These are phyloP conservation scores for Tragulus kanchil DNA, from an alignment of 2,113 vertebrate genomes.

Conservation along the genomic window DNA sequence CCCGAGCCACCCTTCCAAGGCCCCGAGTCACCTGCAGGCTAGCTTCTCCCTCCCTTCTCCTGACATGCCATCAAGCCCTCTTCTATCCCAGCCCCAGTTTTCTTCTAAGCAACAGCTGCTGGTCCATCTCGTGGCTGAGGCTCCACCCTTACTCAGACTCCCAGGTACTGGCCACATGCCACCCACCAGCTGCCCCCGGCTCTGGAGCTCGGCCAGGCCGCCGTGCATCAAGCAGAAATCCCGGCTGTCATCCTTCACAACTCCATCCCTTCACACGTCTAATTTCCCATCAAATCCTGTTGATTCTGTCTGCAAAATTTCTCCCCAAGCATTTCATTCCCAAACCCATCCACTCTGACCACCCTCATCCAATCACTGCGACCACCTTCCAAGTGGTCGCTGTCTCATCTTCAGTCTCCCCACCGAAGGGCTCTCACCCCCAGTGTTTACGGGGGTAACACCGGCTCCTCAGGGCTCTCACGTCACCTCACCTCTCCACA, in stretches of 20 bases:
- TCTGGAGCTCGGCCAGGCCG: not conserved
- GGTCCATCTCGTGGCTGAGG: not conserved
- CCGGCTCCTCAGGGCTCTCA: not conserved
- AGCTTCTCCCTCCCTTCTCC: too few species aligned
- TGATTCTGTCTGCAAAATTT: not conserved
- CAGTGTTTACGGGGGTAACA: too few species aligned
- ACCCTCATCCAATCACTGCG: not conserved
- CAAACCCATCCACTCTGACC: not conserved
- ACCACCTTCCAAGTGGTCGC: not conserved
- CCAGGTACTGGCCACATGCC: not conserved
- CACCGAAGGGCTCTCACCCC: not conserved
- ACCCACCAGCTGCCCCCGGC: too few species aligned
- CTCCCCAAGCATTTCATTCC: not conserved
- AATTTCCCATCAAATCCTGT: not conserved
- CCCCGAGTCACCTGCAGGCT: not conserved
- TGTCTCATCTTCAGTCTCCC: not conserved
- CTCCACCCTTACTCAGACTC: not conserved
- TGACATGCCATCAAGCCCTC: rapidly evolving
- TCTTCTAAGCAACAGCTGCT: not conserved
- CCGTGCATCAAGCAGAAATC: not conserved
- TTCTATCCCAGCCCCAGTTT: not conserved
- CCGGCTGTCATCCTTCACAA: not conserved
- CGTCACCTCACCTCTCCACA: rapidly evolving
- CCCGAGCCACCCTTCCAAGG: not conserved
- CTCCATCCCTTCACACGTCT: not conserved